Evolutionary conservation across 1,140 invertebrate species (phyloP).

Genomic region (Panulirus ornatus): DNA sequence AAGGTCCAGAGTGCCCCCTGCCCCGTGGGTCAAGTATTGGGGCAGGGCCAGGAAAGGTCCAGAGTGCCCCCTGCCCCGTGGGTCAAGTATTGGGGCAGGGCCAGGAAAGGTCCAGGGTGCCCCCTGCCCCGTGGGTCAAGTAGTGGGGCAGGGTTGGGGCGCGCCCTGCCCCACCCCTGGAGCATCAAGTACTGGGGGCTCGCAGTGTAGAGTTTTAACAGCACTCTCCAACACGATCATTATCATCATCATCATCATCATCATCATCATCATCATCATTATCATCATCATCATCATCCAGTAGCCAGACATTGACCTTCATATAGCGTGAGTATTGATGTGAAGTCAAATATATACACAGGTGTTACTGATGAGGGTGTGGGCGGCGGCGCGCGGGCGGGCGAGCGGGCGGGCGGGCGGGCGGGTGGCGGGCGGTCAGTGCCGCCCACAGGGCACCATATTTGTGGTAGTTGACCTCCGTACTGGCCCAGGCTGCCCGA

Average conservation of each 20-base stretch:
- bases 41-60: no score
- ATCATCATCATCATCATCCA: constrained; percentile 48
- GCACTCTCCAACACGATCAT: constrained; percentile 48
- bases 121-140: no score
- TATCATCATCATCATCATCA: no score
- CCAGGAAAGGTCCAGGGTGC: not conserved
- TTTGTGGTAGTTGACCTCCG: not conserved
- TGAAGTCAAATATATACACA: constrained; percentile 44
- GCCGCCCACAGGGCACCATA: not conserved
- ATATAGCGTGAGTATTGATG: constrained; percentile 39
- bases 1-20: no score
- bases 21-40: no score
- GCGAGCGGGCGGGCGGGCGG: not conserved
- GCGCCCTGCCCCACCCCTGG: constrained; percentile 40
- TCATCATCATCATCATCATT: no score
- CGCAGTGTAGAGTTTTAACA: constrained; percentile 58
- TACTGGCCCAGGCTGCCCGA: not conserved
- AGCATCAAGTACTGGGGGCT: constrained; percentile 49
- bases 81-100: no score
- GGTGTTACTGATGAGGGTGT: not conserved
- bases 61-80: no score
- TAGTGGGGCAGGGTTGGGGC: not conserved
- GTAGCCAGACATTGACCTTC: constrained; percentile 57
- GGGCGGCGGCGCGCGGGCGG: constrained; percentile 12
- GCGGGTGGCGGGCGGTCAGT: not conserved